Evolutionary conservation across 1,140 invertebrate species (phyloP).

Genomic region (Choristoneura fumiferana): DNA sequence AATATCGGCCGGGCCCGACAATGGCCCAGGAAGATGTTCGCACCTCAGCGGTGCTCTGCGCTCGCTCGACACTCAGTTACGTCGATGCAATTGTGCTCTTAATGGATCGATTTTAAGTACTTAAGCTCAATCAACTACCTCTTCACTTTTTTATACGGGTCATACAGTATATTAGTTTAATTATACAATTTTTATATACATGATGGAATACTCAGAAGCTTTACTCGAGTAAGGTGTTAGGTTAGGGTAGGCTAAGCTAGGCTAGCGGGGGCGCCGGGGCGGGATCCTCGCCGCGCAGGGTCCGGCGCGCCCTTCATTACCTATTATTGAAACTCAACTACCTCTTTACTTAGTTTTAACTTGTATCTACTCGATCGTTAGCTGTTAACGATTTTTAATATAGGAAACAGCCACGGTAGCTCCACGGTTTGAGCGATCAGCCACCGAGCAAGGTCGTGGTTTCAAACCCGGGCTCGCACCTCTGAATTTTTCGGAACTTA

Average conservation of each 20-base stretch:
- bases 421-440: neutral
- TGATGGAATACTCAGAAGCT: constrained; percentile 77
- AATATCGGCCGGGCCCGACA: neutral
- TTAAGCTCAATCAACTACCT: constrained; percentile 76
- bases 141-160: constrained; percentile 77
- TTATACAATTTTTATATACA: constrained; percentile 76
- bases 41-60: neutral
- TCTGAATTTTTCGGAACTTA: neutral
- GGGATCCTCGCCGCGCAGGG: constrained; percentile 60
- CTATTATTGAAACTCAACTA: constrained; percentile 71
- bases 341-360: constrained; percentile 74
- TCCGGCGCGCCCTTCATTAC: constrained; percentile 62
- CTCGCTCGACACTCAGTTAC: constrained; percentile 14
- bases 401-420: constrained; percentile 16
- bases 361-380: constrained; percentile 53
- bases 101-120: constrained; percentile 71
- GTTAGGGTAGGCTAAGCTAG: constrained; percentile 48
- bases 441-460: neutral
- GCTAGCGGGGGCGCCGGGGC: constrained; percentile 56
- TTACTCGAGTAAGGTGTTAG: constrained; percentile 75
- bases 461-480: too few relatives aligned
- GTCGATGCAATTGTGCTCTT: constrained; percentile 59
- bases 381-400: constrained; percentile 63
- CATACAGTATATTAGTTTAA: constrained; percentile 74
- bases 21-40: neutral